Evolutionary conservation across 2,888 invertebrate species (phyloP), one percentile per base, ranked within the genome.

Genomic region (Hemithea aestivaria): DNA sequence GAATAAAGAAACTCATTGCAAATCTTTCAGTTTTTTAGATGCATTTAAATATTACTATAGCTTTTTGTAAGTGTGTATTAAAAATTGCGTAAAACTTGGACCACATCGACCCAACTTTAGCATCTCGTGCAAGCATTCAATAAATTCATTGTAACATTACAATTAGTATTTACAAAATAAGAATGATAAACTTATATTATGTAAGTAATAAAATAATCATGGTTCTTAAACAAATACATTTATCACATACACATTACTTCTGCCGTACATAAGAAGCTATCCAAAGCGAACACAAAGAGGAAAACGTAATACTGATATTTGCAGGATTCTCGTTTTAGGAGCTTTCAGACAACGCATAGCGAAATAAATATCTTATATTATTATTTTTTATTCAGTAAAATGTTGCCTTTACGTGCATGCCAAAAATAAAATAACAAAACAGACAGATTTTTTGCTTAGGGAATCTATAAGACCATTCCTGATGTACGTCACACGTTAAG

Each of bases 191-290:
- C 67, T 73, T 78, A 80, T 57, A 64, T 52, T 66, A 71, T 73
- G 71, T 56, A 66, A 66, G 66, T 72, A 71, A 68, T 74, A 77
- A 77, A 78, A 73, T 75, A 70, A 76, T 51, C 70, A 4, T 66
- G 72, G 66, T 69, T 73, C 74, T 74, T 76, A 77, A 66, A 73
- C 72, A 77, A 73, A 78, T 76, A 79, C 58, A 59, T 73, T 75
- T 80, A 81, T 82, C 79, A 81, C 80, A 80, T 78, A 76, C 68
- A 75, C 69, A 70, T 73, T 73, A 72, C 69, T 66, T 60, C 62
- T 66, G 61, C 60, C 55, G 24, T 40, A 42, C 27, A 45, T 50
- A 58, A 66, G 10, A 68, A 69, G 60, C 62, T 62, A 48, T 61
- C 56, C 58, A 65, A 70, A 68, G 62, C 62, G 62, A 62, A 59